Conservation (phyloP, 2,797 vertebrate species). For the Eremophila alpestris region DNA sequence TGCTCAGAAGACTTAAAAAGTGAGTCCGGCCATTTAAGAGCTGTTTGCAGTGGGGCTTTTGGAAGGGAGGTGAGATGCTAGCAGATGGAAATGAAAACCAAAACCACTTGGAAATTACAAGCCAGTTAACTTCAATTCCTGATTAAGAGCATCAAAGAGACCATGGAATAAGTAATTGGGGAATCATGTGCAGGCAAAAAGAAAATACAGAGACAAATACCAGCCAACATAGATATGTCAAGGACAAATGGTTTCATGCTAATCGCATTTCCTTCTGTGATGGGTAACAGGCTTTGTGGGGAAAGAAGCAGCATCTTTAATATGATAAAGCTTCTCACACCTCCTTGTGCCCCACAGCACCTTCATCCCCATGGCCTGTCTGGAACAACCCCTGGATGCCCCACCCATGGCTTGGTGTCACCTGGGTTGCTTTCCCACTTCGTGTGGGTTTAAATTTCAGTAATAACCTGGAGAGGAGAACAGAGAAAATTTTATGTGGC, state of each 20-base stretch:
- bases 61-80: not conserved
- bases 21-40: not conserved
- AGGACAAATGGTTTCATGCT: not conserved
- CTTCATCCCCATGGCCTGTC: not conserved
- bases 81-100: not conserved
- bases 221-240: not conserved
- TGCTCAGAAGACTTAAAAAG: not conserved
- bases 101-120: not conserved
- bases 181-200: not conserved
- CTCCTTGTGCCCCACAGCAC: not conserved
- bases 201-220: not conserved
- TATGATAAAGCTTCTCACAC: not conserved
- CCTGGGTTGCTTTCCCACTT: not conserved
- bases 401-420: rapidly evolving
- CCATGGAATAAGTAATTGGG: not conserved
- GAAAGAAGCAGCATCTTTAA: not conserved
- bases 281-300: not conserved
- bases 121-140: not conserved
- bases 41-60: not conserved
- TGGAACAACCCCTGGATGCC: rapidly evolving
- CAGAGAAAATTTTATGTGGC: not conserved
- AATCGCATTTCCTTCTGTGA: not conserved
- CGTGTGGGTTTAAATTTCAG: not conserved
- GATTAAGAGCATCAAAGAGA: not conserved
- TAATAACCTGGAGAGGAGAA: not conserved